These are phyloP conservation scores for Bos indicus DNA, from an alignment of 2,113 vertebrate genomes.

Conservation along the genomic window DNA sequence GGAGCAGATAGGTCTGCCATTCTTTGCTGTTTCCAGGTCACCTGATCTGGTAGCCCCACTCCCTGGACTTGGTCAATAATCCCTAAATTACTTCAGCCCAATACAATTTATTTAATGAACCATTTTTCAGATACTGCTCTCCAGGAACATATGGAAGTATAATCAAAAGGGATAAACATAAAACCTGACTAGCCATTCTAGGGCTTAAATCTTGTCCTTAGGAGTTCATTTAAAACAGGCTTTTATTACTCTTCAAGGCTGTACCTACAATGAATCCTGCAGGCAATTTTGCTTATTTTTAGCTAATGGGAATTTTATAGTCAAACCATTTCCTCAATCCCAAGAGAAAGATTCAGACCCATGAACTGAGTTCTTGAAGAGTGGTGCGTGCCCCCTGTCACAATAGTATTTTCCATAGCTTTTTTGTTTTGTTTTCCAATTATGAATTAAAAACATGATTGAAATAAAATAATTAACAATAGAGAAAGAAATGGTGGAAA, in stretches of 20 bases:
- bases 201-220: conserved; percentile 65
- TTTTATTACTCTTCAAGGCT: conserved; percentile 76
- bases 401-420: not conserved
- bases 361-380: conserved; percentile 57
- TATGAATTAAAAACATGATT: not conserved
- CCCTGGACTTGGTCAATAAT: conserved; percentile 58
- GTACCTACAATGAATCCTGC: conserved; percentile 67
- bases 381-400: not conserved
- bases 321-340: conserved; percentile 76
- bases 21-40: not conserved
- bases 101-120: conserved; percentile 57
- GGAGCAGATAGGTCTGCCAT: not conserved
- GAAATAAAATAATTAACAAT: not conserved
- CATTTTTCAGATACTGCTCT: conserved; percentile 36
- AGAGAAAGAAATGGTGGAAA: not conserved
- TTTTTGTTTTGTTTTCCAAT: not conserved
- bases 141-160: conserved; percentile 54
- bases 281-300: conserved; percentile 76
- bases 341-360: conserved; percentile 74
- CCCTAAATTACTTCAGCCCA: conserved; percentile 39
- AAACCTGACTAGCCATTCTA: conserved; percentile 61
- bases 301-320: conserved; percentile 80
- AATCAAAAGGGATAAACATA: conserved; percentile 62
- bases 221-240: conserved; percentile 75
- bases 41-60: not conserved